Evolutionary conservation across 2,888 invertebrate species (phyloP), one percentile per base, ranked within the genome.

Genomic region (Ennomos fuscantarius): DNA sequence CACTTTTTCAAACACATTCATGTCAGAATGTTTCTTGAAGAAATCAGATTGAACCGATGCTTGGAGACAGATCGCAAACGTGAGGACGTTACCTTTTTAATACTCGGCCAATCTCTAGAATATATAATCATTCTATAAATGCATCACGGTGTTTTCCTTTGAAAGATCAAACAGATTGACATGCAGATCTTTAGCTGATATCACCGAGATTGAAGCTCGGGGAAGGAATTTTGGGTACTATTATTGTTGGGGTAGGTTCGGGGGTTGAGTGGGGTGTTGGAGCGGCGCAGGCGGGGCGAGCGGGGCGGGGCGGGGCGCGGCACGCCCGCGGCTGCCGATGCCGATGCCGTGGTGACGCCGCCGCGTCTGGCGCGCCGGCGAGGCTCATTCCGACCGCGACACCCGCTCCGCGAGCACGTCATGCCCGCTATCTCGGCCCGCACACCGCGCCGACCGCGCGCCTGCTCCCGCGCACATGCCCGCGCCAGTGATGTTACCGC

Each of bases 401-500:
- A 76, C 69, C 79, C 77, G 84, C 72, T 78, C 73, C 69, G 84
- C 63, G 74, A 80, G 81, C 82, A 83, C 84, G 86, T 66, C 64
- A 86, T 86, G 86, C 76, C 80, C 78, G 70, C 65, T 35, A 62
- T 52, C 58, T 63, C 67, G 62, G 66, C 68, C 54, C 68, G 68
- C 74, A 73, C 70, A 67, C 68, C 71, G 71, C 77, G 73, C 74
- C 70, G 78, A 74, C 72, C 77, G 78, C 79, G 79, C 80, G 74
- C 75, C 79, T 75, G 71, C 80, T 78, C 78, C 81, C 81, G 82
- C 82, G 82, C 84, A 80, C 81, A 76, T 76, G 73, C 77, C 72
- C 81, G 82, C 81, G 78, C 82, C 83, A 86, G 87, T 87, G 79
- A 89, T 88, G 89, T 86, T 83, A 79, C 87, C 87, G 78, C 78